Evolutionary conservation across 2,113 vertebrate genomes (phyloP).

Genomic region (Megaceryle maxima): DNA sequence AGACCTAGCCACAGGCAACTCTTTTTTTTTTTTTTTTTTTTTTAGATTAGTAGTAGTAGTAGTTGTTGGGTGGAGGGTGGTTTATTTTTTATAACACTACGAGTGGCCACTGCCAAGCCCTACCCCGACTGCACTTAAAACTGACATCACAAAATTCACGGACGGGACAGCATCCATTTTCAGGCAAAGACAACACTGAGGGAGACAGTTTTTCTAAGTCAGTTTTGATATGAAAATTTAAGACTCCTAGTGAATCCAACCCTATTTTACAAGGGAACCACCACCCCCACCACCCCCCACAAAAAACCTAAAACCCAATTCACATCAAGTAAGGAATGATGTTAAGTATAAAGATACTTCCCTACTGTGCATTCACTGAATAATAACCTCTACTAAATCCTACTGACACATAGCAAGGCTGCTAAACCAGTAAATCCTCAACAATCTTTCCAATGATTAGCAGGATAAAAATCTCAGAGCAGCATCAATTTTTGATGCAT

Average conservation of each 20-base stretch:
- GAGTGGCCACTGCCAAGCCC: neutral
- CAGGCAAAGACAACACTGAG: neutral
- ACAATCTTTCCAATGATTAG: conserved; percentile 25
- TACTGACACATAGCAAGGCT: neutral
- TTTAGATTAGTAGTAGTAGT: neutral
- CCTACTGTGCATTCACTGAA: neutral
- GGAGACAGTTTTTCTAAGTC: neutral
- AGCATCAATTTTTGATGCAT: neutral
- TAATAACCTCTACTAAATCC: neutral
- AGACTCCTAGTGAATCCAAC: neutral
- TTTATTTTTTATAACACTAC: neutral
- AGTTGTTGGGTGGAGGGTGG: neutral
- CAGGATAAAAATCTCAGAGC: conserved; percentile 8
- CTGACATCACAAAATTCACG: neutral
- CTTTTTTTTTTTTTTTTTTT: neutral
- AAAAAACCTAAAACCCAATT: neutral
- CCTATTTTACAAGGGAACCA: neutral
- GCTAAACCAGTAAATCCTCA: neutral
- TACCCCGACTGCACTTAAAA: neutral
- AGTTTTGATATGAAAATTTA: neutral
- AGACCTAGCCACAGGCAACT: neutral
- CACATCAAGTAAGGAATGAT: neutral
- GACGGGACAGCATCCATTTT: neutral
- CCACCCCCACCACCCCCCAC: too few relatives aligned
- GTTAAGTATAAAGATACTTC: neutral